Evolutionary conservation across 2,888 invertebrate species (phyloP).

Genomic region (Euproctis similis): DNA sequence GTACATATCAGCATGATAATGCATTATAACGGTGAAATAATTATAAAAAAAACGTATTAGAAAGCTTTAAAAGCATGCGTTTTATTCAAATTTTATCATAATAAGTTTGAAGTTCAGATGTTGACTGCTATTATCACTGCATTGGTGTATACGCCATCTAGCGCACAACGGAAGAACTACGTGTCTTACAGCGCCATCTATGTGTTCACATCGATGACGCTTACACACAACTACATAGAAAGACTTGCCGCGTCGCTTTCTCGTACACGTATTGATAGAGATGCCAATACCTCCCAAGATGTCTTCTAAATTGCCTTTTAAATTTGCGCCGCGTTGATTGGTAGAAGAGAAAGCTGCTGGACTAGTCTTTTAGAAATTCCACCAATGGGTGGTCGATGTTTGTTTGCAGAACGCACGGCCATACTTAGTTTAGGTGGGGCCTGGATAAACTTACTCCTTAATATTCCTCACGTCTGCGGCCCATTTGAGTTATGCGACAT

Average conservation of each 20-base stretch:
- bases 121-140: constrained; percentile 28
- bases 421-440: constrained; percentile 69
- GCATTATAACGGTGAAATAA: no score
- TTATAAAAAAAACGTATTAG: no score
- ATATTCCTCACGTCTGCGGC: constrained; percentile 69
- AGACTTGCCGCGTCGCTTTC: constrained; percentile 38
- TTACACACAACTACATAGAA: constrained; percentile 38
- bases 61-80: no score
- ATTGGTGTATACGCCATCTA: constrained; percentile 42
- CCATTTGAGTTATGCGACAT: constrained; percentile 71
- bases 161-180: constrained; percentile 35
- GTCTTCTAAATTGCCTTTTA: constrained; percentile 53
- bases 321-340: constrained; percentile 58
- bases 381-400: constrained; percentile 51
- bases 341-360: constrained; percentile 44
- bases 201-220: constrained; percentile 15
- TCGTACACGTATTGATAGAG: constrained; percentile 48
- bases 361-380: constrained; percentile 45
- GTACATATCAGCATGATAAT: no score
- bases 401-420: constrained; percentile 52
- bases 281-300: constrained; percentile 44
- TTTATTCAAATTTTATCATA: no score
- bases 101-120: no score
- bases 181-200: constrained; percentile 51
- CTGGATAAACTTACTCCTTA: constrained; percentile 62